Evolutionary conservation across 2,797 vertebrate genomes (phyloP).

Genomic region (Hypotaenidia okinawae): DNA sequence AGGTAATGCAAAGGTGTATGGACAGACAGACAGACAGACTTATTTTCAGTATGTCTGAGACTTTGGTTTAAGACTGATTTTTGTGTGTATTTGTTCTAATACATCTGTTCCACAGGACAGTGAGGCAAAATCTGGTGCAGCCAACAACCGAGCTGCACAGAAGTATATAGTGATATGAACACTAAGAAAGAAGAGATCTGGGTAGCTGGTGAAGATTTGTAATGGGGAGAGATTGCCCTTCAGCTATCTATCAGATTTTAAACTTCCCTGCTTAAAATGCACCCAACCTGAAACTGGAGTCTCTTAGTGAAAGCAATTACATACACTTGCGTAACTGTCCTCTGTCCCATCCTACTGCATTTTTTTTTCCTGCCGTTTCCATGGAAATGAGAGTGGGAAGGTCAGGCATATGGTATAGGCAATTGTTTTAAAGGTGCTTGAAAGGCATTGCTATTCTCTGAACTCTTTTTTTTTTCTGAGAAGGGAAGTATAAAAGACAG

Average conservation of each 20-base stretch:
- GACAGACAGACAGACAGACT: background rate
- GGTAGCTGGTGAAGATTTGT: background rate
- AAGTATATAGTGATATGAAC: background rate
- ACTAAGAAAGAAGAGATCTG: background rate
- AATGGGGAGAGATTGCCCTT: background rate
- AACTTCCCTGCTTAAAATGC: background rate
- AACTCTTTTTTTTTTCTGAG: background rate
- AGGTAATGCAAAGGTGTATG: background rate
- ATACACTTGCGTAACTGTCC: background rate
- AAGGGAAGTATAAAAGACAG: background rate
- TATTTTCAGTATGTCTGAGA: background rate
- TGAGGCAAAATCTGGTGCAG: background rate
- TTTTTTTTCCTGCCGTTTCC: constrained; percentile 1
- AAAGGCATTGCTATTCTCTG: background rate
- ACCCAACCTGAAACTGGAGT: background rate
- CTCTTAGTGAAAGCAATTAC: background rate
- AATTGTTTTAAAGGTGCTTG: constrained; percentile 24
- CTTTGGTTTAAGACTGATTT: background rate
- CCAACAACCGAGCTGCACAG: background rate
- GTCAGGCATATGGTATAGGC: background rate
- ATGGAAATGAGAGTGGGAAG: constrained; percentile 14
- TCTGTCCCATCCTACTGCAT: background rate
- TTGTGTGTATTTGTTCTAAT: background rate
- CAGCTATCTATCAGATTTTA: background rate
- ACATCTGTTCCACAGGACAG: background rate